Evolutionary conservation across 1,140 invertebrate genomes (phyloP).

Genomic region (Drosophila mauritiana): DNA sequence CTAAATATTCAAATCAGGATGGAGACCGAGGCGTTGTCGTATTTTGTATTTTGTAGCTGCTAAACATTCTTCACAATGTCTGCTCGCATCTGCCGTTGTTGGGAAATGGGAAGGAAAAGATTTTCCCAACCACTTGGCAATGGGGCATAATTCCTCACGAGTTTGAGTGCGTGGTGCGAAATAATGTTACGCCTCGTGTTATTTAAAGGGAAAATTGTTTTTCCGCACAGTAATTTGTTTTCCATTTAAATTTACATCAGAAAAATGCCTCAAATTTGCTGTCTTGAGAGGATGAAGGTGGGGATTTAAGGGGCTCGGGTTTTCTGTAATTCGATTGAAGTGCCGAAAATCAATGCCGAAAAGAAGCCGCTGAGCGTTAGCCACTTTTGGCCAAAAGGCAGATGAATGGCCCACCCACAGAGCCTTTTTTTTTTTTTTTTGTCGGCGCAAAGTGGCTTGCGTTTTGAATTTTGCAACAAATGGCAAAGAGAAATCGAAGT

Average conservation of each 20-base stretch:
- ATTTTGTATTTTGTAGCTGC: constrained; percentile 48
- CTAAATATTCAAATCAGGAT: constrained; percentile 50
- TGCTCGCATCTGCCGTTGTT: constrained; percentile 43
- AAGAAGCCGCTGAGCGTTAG: constrained; percentile 46
- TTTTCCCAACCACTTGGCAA: constrained; percentile 49
- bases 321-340: constrained; percentile 41
- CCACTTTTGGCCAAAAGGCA: constrained; percentile 44
- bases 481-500: constrained; percentile 69
- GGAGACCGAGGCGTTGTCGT: constrained; percentile 12
- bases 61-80: constrained; percentile 75
- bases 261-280: not conserved
- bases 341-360: constrained; percentile 41
- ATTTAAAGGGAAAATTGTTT: constrained; percentile 75
- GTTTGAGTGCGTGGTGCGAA: constrained; percentile 24
- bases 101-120: constrained; percentile 66
- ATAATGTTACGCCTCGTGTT: constrained; percentile 49
- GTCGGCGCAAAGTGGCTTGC: constrained; percentile 37
- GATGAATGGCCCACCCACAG: constrained; percentile 27
- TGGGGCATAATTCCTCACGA: constrained; percentile 24
- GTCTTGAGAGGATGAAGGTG: constrained; percentile 13
- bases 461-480: constrained; percentile 64
- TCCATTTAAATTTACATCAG: constrained; percentile 61
- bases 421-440: not conserved
- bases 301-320: constrained; percentile 13
- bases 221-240: constrained; percentile 73